A percentile compares a stretch with the other conserved stretches of the same genome.
These are phyloP conservation scores for Leguminivora glycinivorella DNA, from an alignment of 1,140 invertebrate species.

Conservation along the genomic window DNA sequence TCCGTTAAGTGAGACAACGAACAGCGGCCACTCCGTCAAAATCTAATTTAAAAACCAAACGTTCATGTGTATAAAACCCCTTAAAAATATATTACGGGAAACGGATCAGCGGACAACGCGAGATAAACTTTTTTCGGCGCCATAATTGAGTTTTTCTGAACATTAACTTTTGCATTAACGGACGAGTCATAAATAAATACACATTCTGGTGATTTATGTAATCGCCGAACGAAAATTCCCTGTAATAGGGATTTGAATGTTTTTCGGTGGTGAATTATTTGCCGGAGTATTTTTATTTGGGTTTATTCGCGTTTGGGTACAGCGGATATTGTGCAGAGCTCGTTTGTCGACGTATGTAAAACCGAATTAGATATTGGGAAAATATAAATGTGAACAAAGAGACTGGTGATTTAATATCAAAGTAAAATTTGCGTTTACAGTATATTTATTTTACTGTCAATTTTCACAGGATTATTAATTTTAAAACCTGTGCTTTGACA, in stretches of 20 bases:
- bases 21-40: not conserved
- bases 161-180: constrained; percentile 25
- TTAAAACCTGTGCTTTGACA: too few relatives aligned
- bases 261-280: constrained; percentile 15
- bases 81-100: constrained; percentile 24
- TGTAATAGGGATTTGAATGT: constrained; percentile 14
- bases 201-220: constrained; percentile 22
- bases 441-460: too few relatives aligned
- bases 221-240: constrained; percentile 8
- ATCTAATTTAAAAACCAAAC: not conserved
- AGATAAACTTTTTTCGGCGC: constrained; percentile 6
- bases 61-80: constrained; percentile 1
- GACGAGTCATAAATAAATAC: constrained; percentile 20
- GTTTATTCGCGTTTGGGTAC: not conserved
- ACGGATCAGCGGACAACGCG: constrained; percentile 7
- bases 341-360: not conserved
- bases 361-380: not conserved
- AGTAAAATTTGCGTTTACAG: too few relatives aligned
- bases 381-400: not conserved
- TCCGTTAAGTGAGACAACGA: not conserved
- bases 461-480: too few relatives aligned
- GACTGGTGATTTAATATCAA: too few relatives aligned
- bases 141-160: constrained; percentile 25
- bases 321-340: not conserved
- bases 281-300: not conserved